A percentile compares a stretch with the other conserved stretches of the same genome.
Evolutionary conservation across 2,888 invertebrate genomes (phyloP).

Genomic region (Oligia fasciuncula): DNA sequence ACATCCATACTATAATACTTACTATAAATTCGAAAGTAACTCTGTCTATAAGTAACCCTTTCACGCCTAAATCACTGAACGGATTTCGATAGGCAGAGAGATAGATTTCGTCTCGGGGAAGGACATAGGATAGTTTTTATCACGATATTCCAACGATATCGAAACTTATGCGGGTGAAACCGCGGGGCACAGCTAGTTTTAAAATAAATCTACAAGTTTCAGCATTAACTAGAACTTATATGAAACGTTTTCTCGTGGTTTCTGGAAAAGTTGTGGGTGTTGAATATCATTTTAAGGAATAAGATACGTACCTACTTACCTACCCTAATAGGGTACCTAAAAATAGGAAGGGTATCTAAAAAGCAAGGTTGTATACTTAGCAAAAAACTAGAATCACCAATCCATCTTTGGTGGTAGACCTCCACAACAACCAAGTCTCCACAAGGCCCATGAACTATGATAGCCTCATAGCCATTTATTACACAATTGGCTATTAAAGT

Average conservation of each 20-base stretch:
- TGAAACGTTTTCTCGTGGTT: not conserved
- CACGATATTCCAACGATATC: too few species aligned
- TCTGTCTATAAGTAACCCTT: too few species aligned
- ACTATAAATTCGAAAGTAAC: too few species aligned
- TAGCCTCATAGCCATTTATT: slow-evolving; percentile 21
- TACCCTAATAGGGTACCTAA: not conserved
- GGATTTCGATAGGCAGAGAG: too few species aligned
- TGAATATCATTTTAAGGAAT: not conserved
- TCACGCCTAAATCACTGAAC: too few species aligned
- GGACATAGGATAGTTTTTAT: too few species aligned
- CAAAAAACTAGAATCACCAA: not conserved
- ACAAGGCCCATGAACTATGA: slow-evolving; percentile 15
- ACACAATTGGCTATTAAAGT: slow-evolving; percentile 34
- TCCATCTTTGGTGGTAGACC: slow-evolving; percentile 10
- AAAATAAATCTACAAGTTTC: not conserved
- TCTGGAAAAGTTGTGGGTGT: not conserved
- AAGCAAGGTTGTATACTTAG: not conserved
- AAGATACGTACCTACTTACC: not conserved
- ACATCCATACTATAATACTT: too few species aligned
- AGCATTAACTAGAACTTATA: not conserved
- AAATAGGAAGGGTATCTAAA: not conserved
- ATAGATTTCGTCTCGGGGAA: too few species aligned
- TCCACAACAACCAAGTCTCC: not conserved
- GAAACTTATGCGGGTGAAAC: too few species aligned
- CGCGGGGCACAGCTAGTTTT: not conserved